These are phyloP conservation scores for Centrocercus urophasianus DNA, from an alignment of 2,113 vertebrate genomes.

Conservation along the genomic window DNA sequence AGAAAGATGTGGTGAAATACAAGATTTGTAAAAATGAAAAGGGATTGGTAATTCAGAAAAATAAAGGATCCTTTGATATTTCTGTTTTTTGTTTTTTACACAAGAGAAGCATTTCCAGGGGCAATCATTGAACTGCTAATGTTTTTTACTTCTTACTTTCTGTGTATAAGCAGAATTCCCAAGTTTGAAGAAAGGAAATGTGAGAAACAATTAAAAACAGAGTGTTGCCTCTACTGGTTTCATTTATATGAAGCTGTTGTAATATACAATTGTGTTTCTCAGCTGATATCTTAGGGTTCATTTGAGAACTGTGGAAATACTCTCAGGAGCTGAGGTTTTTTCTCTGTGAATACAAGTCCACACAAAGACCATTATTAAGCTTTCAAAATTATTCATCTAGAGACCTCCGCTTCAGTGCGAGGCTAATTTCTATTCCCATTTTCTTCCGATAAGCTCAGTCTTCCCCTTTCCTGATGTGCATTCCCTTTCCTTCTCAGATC, in stretches of 20 bases:
- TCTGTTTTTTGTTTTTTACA: neutral
- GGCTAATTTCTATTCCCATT: neutral
- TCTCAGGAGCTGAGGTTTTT: neutral
- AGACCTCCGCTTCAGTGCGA: neutral
- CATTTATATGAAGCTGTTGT: neutral
- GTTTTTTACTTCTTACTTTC: neutral
- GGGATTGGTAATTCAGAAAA: neutral
- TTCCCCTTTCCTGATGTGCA: neutral
- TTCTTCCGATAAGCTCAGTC: neutral
- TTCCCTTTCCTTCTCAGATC: neutral
- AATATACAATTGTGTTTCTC: neutral
- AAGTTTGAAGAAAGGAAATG: neutral
- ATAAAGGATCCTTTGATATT: neutral
- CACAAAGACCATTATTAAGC: neutral
- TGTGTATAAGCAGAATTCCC: neutral
- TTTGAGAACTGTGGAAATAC: neutral
- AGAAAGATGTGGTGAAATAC: neutral
- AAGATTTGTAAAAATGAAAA: neutral
- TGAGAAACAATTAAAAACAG: neutral
- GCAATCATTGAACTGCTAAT: neutral
- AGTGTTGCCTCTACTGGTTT: neutral
- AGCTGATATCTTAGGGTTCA: neutral
- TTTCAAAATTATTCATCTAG: neutral
- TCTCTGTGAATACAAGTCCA: neutral
- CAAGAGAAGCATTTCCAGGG: neutral